A percentile compares a stretch with the other conserved stretches of the same genome.
Evolutionary conservation across 2,797 vertebrate species (phyloP).

Genomic region (Parambassis ranga): DNA sequence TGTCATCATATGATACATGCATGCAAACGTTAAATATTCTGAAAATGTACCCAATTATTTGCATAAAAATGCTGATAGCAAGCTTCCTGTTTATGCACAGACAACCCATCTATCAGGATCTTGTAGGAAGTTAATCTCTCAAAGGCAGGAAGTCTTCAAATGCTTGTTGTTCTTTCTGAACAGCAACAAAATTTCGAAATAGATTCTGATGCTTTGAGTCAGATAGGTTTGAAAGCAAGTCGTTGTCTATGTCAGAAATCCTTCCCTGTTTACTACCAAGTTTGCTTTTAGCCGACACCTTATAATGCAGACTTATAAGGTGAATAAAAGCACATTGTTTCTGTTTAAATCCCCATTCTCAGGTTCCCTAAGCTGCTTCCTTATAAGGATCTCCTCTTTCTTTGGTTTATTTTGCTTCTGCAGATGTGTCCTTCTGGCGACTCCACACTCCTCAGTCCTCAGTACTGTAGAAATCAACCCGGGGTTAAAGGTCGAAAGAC

Average conservation of each 20-base stretch:
- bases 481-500: conserved; percentile 33
- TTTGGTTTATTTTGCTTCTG: conserved; percentile 44
- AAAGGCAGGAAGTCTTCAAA: conserved; percentile 59
- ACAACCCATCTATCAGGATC: conserved; percentile 36
- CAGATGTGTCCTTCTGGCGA: conserved; percentile 34
- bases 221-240: conserved; percentile 2
- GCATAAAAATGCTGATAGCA: conserved; percentile 28
- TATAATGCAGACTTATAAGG: conserved; percentile 1
- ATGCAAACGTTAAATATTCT: too few relatives aligned
- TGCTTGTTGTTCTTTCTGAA: conserved; percentile 45
- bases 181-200: conserved; percentile 24
- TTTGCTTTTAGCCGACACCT: too few relatives aligned
- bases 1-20: neutral
- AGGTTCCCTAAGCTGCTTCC: conserved; percentile 46
- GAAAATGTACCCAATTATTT: conserved; percentile 2
- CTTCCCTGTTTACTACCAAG: neutral
- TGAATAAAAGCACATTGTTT: conserved; percentile 31
- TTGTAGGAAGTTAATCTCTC: conserved; percentile 41
- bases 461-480: conserved; percentile 21
- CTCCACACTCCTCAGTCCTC: conserved; percentile 35
- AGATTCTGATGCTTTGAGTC: neutral
- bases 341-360: conserved; percentile 17
- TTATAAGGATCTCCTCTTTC: conserved; percentile 69
- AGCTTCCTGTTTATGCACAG: conserved; percentile 70
- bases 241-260: neutral